Base-by-base conservation (phyloP, 2,797 vertebrate species). In the Myotis pilosus region DNA sequence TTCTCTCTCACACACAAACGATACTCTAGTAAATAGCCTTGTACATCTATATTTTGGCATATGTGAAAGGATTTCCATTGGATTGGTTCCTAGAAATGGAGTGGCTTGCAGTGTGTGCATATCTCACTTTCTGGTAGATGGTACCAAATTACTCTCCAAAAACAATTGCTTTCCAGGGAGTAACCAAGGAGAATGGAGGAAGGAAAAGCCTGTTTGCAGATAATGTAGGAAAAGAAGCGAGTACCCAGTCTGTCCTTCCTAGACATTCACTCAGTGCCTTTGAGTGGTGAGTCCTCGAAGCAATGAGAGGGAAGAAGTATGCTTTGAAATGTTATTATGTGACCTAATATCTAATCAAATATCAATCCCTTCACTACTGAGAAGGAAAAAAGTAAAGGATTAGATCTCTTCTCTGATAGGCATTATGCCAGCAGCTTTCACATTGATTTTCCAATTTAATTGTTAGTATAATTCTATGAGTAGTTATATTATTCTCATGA, bases 111-210 rank as follows among this genome's bases (percentile, higher is more conserved):
- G 47, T 49, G 19, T 83, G 28, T 60, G 38, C 20, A 36, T 38
- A 28, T 23, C 10, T 64, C 74, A 66, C 38, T 28, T 90, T 47
- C 85, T 92, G 62, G 91, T 85, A 23, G 10, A 91, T 84, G 17
- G 33, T 30, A 66, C 19, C 47, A 87, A 72, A 94, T 94, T 94
- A 72, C 30, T 88, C n/a, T 89, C 41, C 64, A 64, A 53, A 72
- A 89, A 41, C 36, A 62, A 0, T 92, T 94, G 75, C 76, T 92
- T 95, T 91, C 60, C 66, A 72, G 41, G 69, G 86, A 87, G 47
- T 89, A 85, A 79, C 74, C 64, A 4, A 88, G 57, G 91, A 89
- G 6, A 69, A 38, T 20, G 6, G 23, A 87, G 44, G 19, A 69
- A 19, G 2, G 66, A 44, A 68, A 83, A 89, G 9, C 15, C 53